Percentiles rank a stretch among this genome's conserved stretches.
Conservation (phyloP, 2,113 vertebrate species). For the Syrrhaptes paradoxus region DNA sequence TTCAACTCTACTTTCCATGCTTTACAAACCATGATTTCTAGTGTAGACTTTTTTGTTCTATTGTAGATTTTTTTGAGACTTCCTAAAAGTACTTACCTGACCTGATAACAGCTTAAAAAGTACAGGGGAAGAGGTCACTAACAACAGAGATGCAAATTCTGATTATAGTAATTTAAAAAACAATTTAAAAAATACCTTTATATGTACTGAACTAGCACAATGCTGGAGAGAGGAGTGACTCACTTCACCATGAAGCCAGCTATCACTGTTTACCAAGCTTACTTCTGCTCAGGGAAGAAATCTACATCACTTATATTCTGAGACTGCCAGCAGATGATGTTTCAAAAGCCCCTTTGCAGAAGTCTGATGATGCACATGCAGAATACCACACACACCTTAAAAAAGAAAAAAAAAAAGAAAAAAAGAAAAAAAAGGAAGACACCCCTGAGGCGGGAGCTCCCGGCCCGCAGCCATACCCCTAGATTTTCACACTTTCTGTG, state of each 20-base stretch:
- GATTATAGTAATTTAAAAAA: background rate
- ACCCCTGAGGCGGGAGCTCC: slow-evolving; percentile 18
- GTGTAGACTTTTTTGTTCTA: background rate
- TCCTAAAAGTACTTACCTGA: slow-evolving; percentile 50
- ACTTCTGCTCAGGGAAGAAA: background rate
- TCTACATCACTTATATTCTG: background rate
- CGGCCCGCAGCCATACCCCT: slow-evolving; percentile 84
- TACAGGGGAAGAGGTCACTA: background rate
- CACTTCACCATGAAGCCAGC: background rate
- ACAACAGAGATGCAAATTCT: background rate
- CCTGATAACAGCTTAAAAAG: background rate
- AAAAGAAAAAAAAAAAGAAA: background rate
- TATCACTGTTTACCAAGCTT: background rate
- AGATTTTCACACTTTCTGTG: slow-evolving; percentile 99
- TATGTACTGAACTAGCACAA: background rate
- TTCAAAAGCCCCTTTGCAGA: background rate
- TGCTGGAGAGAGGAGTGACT: background rate
- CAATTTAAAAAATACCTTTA: background rate
- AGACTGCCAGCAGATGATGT: background rate
- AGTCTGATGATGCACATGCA: background rate
- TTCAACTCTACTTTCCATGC: background rate
- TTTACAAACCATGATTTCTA: background rate
- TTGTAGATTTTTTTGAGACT: background rate
- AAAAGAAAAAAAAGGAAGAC: background rate
- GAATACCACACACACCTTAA: background rate